Base-by-base conservation (phyloP, 2,113 vertebrate species). In the Leptobrachium leishanense region DNA sequence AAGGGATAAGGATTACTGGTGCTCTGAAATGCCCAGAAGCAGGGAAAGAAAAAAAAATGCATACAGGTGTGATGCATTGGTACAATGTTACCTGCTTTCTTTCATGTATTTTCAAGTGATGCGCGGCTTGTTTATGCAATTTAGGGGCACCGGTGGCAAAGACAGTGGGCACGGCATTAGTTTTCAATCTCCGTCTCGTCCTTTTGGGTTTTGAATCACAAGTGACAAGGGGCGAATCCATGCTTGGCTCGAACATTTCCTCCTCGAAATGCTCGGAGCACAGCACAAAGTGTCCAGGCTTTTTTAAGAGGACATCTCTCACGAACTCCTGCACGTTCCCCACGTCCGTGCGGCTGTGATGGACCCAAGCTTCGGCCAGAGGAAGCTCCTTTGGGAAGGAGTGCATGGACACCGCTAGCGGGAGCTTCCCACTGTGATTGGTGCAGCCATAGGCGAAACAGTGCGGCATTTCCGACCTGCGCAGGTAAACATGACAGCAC, bases 391-490 rank as follows among this genome's bases (percentile, higher is more conserved):
- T 68, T 63, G 78, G 78, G 11, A 81, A 81, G 10, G 71, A 68
- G 65, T 81, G 78, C 78, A 81, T 81, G 13, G 64, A 81, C 53
- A 81, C 78, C 5, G 72, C 78, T 2, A 11, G 55, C 12, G 65
- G 71, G 42, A 81, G 71, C 15, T 67, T 74, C 65, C 78, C 78
- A 50, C 78, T 81, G 55, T 81, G 78, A 50, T 81, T 81, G 11
- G 72, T 81, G 59, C 78, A 81, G 64, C 78, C 78, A 62, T 81
- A 81, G 42, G 78, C 78, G 68, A 81, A 81, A 31, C 78, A 81
- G 31, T 81, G 78, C n/a, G 78, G 78, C 78, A 81, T 81, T 62
- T 74, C 70, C 40, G 42, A 79, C 70, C 68, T 78, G 62, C 1
- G n/a, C 39, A 43, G 39, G 42, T 7, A 31, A 46, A 20, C 0